Base-by-base conservation (phyloP, 1,140 invertebrate genomes). In the Marisa cornuarietis region DNA sequence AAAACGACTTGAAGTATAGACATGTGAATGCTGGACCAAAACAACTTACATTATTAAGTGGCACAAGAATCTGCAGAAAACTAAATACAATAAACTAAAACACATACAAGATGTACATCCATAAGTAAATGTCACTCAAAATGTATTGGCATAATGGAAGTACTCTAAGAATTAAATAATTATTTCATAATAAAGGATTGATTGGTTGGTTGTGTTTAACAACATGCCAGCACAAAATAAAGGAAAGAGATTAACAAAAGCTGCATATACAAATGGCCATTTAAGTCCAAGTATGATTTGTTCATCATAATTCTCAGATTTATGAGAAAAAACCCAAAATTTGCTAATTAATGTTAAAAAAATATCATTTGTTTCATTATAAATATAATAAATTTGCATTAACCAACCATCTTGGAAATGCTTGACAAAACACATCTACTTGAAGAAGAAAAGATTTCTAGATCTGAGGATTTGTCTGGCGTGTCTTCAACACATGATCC, bases 341-440 rank as follows among this genome's bases (percentile, higher is more conserved):
- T 6, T 31, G 22, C 26, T 4, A 68, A 68, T 24, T 22, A 42
- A 18, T 24, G 7, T n/a, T 18, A n/a, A 13, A 68, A 24, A 22
- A 1, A 16, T n/a, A 6, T 6, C 11, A 5, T 68, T 31, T 22
- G 6, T 11, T 68, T 63, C 4, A 63, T 63, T 63, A n/a, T 20
- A 63, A n/a, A 20, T 63, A 4, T 63, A 7, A n/a, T 8, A 31
- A 68, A 13, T 16, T 16, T 16, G 31, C 73, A 49, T 16, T 5
- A 69, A 78, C 65, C 42, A 68, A 77, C 75, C 69, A 20, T 22
- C 42, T 24, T 58, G 13, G 78, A 80, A 20, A 81, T 62, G 22
- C 77, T 82, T 14, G 83, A 77, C 20, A 80, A 73, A 52, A 83
- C 81, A 71, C 83, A 83, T 9, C 73, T 74, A 79, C 83, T 83